These are phyloP conservation scores for Gadus macrocephalus DNA, from an alignment of 2,113 vertebrate species.

Conservation along the genomic window DNA sequence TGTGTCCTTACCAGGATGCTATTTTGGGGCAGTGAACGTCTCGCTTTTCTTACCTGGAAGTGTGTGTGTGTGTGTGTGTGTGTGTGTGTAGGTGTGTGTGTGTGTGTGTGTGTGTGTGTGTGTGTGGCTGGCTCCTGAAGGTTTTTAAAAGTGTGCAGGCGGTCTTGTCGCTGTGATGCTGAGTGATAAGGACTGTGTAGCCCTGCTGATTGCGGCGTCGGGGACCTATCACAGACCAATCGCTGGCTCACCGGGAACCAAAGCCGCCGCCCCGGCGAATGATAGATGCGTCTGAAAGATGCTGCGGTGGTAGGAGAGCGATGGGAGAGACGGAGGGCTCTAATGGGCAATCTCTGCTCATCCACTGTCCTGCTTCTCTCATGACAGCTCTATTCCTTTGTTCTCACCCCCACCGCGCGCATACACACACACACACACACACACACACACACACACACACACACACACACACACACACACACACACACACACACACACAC, in stretches of 20 bases:
- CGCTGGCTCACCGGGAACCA: too few relatives aligned
- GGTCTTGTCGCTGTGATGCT: too few relatives aligned
- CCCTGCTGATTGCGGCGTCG: too few relatives aligned
- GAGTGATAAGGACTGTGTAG: too few relatives aligned
- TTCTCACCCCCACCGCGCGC: conserved; percentile 68
- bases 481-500: conserved; percentile 33
- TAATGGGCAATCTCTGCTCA: conserved; percentile 86
- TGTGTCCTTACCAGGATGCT: too few relatives aligned
- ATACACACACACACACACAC: conserved; percentile 50
- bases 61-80: conserved; percentile 37
- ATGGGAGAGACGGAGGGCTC: conserved; percentile 62
- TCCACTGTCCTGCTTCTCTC: conserved; percentile 74
- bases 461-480: conserved; percentile 37
- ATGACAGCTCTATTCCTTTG: conserved; percentile 88
- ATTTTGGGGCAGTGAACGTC: too few relatives aligned
- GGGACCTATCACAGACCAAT: too few relatives aligned
- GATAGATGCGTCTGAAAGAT: conserved; percentile 40
- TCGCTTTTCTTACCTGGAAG: too few relatives aligned
- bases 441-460: too few relatives aligned
- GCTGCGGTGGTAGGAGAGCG: conserved; percentile 65
- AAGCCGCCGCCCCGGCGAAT: not conserved
- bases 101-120: not conserved
- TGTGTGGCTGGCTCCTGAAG: not conserved
- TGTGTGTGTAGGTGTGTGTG: conserved; percentile 8
- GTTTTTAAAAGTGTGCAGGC: too few relatives aligned